These are phyloP conservation scores for Plutella xylostella DNA, from an alignment of 2,888 invertebrate genomes.

Conservation along the genomic window DNA sequence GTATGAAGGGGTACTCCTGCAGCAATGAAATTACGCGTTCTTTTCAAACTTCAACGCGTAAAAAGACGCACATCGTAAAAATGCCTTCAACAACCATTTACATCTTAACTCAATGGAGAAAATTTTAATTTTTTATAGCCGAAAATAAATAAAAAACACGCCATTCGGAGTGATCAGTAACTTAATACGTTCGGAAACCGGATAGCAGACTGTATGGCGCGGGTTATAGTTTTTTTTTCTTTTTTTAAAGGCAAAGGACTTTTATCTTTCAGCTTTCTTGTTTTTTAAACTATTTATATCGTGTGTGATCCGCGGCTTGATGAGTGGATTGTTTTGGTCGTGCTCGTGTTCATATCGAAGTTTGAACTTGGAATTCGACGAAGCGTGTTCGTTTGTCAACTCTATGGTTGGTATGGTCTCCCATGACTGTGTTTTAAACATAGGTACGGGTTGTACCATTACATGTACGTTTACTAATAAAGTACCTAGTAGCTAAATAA, in stretches of 20 bases:
- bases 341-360: background rate
- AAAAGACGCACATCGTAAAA: conserved; percentile 5
- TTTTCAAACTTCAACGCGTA: too few relatives aligned
- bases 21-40: too few relatives aligned
- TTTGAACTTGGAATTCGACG: background rate
- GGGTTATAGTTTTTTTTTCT: conserved; percentile 48
- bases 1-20: too few relatives aligned
- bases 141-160: conserved; percentile 40
- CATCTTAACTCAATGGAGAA: conserved; percentile 52
- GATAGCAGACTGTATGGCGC: conserved; percentile 70
- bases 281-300: conserved; percentile 40
- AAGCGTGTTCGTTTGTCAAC: background rate
- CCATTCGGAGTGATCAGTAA: conserved; percentile 43
- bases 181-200: conserved; percentile 58
- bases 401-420: too few relatives aligned
- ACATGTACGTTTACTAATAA: too few relatives aligned
- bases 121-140: conserved; percentile 44
- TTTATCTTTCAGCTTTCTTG: conserved; percentile 40
- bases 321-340: conserved; percentile 43
- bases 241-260: conserved; percentile 40
- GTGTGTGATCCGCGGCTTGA: conserved; percentile 51
- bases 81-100: conserved; percentile 17
- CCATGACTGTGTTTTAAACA: too few relatives aligned
- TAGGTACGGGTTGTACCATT: too few relatives aligned
- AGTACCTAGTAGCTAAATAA: too few relatives aligned